Evolutionary conservation across 1,140 invertebrate species (phyloP), one percentile per base, ranked within the genome.

Genomic region (Patella vulgata): DNA sequence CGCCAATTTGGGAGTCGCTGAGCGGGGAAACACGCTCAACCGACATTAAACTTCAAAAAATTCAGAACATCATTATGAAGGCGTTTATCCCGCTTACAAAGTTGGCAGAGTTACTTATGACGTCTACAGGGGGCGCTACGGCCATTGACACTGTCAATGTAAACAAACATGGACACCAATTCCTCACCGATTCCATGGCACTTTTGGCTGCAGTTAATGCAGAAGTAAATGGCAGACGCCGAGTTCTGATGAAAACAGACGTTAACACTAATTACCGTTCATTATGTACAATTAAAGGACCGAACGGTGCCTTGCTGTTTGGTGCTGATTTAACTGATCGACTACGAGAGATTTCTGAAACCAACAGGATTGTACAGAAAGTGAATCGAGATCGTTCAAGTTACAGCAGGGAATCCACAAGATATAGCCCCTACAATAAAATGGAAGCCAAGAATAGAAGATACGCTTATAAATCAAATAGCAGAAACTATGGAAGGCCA

Each of bases 21-120:
- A 36, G 21, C 1, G 23, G 31, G 31, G 21, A 33, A 19, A 27
- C 27, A 0, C 19, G 25, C 19, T 33, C 33, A 1, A 23, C 14
- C 14, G 57, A 59, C 25, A 36, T 59, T 6, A 33, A 43, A 3
- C 39, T 47, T 14, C 57, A 59, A 28, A 48, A 17, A 47, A 50
- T 44, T 25, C 57, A 59, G 21, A 12, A 42, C 11, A 19, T 59
- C 12, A 4, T 59, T 19, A 30, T 25, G 21, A 59, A 47, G 25
- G 57, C 28, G 12, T 48, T 59, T 17, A 14, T 48, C 12, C 57
- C 46, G 11, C 23, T 44, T 12, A 8, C 33, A 36, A 5, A 8
- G 33, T 36, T 36, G 33, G 33, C 14, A 36, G 6, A 48, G 17
- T 23, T 39, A 39, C 31, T 44, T 5, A 48, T 48, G 27, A 33